Percentiles rank a stretch among this genome's conserved stretches.
phyloP scores from a whole-genome alignment of 2,113 vertebrate genomes.

The Bubo scandiacus region DNA sequence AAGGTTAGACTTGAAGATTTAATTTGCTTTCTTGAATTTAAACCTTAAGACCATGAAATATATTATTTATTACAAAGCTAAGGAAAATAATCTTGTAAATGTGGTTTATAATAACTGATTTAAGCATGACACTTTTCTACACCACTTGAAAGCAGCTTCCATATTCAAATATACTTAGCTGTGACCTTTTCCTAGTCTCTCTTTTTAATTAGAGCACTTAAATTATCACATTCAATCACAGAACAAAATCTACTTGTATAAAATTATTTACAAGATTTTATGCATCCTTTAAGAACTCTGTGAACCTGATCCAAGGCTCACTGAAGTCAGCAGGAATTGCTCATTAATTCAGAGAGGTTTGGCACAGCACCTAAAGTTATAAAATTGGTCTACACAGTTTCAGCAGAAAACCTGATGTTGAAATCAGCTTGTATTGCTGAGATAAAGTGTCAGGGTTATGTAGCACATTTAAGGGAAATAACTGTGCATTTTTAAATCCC shows the following conservation, averaged over 20 bases:
- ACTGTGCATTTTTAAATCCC: background rate
- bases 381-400: background rate
- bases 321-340: constrained; percentile 10
- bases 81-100: background rate
- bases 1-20: background rate
- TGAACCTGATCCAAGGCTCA: constrained; percentile 10
- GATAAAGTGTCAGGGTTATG: background rate
- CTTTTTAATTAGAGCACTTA: constrained; percentile 55
- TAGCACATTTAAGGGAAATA: background rate
- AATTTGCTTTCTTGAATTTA: background rate
- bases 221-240: constrained; percentile 59
- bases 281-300: background rate
- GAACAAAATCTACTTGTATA: constrained; percentile 61
- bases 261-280: constrained; percentile 50
- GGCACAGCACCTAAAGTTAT: background rate
- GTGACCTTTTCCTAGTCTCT: constrained; percentile 60
- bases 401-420: constrained; percentile 14
- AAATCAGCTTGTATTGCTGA: background rate
- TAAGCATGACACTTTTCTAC: background rate
- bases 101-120: background rate
- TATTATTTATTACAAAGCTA: background rate
- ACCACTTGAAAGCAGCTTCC: constrained; percentile 34
- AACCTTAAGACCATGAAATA: background rate
- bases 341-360: constrained; percentile 34
- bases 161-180: constrained; percentile 59